phyloP scores from a whole-genome alignment of 2,888 invertebrate species.

The Meteorus cinctellus region DNA sequence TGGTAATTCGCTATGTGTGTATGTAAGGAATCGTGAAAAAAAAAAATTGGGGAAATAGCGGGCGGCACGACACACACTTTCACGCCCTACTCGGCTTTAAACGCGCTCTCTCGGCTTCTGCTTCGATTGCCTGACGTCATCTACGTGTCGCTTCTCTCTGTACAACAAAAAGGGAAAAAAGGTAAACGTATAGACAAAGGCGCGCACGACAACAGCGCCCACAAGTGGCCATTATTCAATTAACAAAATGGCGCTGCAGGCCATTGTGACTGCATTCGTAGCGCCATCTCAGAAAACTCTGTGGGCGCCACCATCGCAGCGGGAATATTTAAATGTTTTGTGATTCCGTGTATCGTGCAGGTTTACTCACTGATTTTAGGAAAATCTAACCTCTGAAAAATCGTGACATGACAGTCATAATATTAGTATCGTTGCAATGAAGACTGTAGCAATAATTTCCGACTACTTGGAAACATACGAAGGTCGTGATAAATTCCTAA shows the following conservation, averaged over 20 bases:
- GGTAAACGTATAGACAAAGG: background rate
- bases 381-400: slow-evolving; percentile 15
- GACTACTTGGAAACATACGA: slow-evolving; percentile 85
- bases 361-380: too few relatives aligned
- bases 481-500: slow-evolving; percentile 89
- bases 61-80: slow-evolving; percentile 66
- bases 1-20: slow-evolving; percentile 19
- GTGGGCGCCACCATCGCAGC: background rate
- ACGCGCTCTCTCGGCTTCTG: slow-evolving; percentile 66
- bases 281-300: background rate
- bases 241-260: background rate
- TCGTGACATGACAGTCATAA: background rate
- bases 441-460: slow-evolving; percentile 57
- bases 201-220: background rate
- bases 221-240: background rate
- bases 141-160: slow-evolving; percentile 51
- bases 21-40: slow-evolving; percentile 20
- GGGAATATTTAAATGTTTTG: background rate
- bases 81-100: slow-evolving; percentile 71
- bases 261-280: too few relatives aligned
- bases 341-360: background rate
- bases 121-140: slow-evolving; percentile 67
- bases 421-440: slow-evolving; percentile 22
- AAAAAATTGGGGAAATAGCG: slow-evolving; percentile 51
- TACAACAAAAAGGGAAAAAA: background rate